Percentiles rank a stretch among this genome's conserved stretches.
Conservation (phyloP, 2,113 vertebrate genomes). For the Mirounga angustirostris region DNA sequence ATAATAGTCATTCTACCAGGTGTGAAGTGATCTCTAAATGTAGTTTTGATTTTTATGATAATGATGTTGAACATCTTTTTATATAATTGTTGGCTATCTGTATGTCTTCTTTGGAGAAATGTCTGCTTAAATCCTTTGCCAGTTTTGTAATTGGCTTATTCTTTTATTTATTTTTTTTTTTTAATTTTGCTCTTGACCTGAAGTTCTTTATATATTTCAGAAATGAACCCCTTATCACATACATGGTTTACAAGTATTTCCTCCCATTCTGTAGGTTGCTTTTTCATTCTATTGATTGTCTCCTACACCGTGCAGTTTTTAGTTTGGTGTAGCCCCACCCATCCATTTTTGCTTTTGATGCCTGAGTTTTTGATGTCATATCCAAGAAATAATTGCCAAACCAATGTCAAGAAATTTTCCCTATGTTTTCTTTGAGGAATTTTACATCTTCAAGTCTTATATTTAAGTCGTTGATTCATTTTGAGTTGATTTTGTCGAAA, state of each 20-base stretch:
- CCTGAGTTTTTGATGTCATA: background rate
- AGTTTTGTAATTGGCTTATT: background rate
- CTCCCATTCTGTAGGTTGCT: background rate
- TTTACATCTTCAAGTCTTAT: background rate
- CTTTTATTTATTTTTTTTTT: background rate
- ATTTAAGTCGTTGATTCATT: background rate
- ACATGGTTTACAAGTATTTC: background rate
- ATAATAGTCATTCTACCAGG: background rate
- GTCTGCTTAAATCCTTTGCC: background rate
- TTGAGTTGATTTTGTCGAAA: background rate
- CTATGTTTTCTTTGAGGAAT: background rate
- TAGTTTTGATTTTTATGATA: background rate
- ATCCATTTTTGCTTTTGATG: background rate
- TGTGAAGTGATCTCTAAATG: background rate
- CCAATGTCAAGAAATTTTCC: background rate
- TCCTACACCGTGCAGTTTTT: background rate
- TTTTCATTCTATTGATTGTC: background rate
- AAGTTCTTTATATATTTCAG: background rate
- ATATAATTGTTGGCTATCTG: background rate
- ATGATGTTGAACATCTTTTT: background rate
- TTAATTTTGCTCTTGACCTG: background rate
- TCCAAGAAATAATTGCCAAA: background rate
- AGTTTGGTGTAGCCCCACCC: background rate
- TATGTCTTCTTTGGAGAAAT: background rate
- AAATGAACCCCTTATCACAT: background rate